phyloP scores from a whole-genome alignment of 2,113 vertebrate genomes.

The Oxygymnocypris stewartii region DNA sequence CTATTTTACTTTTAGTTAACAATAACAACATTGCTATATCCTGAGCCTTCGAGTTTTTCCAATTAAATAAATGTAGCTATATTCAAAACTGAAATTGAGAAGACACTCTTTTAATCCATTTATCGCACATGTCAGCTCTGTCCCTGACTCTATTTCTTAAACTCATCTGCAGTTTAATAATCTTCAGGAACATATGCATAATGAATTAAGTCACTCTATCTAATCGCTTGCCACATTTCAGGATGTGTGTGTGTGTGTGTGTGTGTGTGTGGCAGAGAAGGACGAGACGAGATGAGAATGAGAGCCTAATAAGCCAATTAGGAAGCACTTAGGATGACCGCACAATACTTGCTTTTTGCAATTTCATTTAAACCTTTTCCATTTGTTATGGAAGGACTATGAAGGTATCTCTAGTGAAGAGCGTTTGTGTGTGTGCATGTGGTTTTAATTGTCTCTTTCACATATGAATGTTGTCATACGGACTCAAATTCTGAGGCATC shows the following conservation, averaged over 20 bases:
- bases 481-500: background rate
- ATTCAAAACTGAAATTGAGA: background rate
- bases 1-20: background rate
- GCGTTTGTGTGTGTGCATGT: background rate
- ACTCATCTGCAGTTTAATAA: constrained; percentile 75
- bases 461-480: background rate
- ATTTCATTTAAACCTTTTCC: constrained; percentile 62
- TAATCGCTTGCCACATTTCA: constrained; percentile 73
- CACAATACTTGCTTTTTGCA: constrained; percentile 43
- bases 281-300: constrained; percentile 57
- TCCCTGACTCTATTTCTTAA: constrained; percentile 52
- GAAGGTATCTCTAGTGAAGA: background rate
- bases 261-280: constrained; percentile 41
- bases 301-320: constrained; percentile 71
- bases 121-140: constrained; percentile 54
- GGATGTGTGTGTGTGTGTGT: background rate
- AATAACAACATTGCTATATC: background rate
- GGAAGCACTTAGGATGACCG: constrained; percentile 66
- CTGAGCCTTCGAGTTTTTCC: background rate
- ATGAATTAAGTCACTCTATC: constrained; percentile 77
- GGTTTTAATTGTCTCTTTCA: background rate
- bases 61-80: background rate
- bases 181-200: constrained; percentile 70
- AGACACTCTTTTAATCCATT: background rate
- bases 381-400: constrained; percentile 40